Evolutionary conservation across 2,113 vertebrate genomes (phyloP), one percentile per base, ranked within the genome.

Genomic region (Scopus umbretta): DNA sequence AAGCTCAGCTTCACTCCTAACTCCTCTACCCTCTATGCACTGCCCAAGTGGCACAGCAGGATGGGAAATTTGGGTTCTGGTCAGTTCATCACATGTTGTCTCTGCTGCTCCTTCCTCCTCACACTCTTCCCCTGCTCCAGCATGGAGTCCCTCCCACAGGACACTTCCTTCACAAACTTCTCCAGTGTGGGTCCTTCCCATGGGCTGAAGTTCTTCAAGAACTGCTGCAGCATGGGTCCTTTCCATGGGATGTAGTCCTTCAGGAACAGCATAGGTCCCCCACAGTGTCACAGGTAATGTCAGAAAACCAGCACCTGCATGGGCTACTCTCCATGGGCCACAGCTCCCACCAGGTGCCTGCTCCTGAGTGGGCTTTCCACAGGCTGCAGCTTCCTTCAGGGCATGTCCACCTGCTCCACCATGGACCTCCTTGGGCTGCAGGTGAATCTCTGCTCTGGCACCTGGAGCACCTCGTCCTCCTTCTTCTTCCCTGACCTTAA

Each of bases 351-450:
- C 36, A 67, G 34, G 21, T 2, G 1, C 4, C 6, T 55, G 10
- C 5, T 50, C 15, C 20, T 50, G 7, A 1, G 1, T 18, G 26
- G 3, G 10, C 1, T 78, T 3, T 38, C 6, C 10, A 30, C 1
- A 1, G 23, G 17, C 26, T n/a, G 25, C 18, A 50, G 8, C 3
- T 58, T 47, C 59, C 45, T 50, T 43, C 18, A n/a, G 25, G 29
- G 21, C 5, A 18, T 4, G 10, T 55, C 25, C 26, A 6, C 5
- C 6, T 50, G 16, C 11, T 62, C 16, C 4, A 32, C 5, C 5
- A 11, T 16, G 9, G 18, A 49, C 1, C 2, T 58, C 15, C 43
- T 21, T 0, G 1, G 18, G 4, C 17, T 58, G 12, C 29, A 36
- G 23, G 21, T 6, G 4, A 66, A 65, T 34, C 42, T 71, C 21